Evolutionary conservation across 2,888 invertebrate genomes (phyloP), one percentile per base, ranked within the genome.

Genomic region (Perdita meconis): DNA sequence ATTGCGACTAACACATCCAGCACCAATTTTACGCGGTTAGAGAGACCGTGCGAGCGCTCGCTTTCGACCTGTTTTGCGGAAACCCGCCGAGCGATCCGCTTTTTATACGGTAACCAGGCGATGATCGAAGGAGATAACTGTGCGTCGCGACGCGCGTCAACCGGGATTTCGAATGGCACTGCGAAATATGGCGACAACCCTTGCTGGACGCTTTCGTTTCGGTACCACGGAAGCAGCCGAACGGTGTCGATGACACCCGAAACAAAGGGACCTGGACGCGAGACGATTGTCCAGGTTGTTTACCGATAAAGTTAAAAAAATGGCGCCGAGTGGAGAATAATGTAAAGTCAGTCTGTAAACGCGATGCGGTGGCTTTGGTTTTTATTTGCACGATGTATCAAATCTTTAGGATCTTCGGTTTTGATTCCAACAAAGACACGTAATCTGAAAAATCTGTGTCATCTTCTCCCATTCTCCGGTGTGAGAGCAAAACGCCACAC

Each of bases 1-100:
- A 66, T 55, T 64, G 57, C 5, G 61, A 57, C 42, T 50, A n/a
- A 5, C 16, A n/a, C 26, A n/a, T 24, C 6, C 2, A 13, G 24
- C 24, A 50, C 6, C 30, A 53, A 42, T 53, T 53, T 53, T 24
- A 13, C 24, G 12, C 5, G 12, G 26, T 5, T 42, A 26, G 22
- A 34, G 12, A 19, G 6, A 2, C 6, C 6, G 30, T 6, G 30
- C 30, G 13, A 3, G 13, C 0, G 5, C 24, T 5, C 4, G 30
- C 34, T 30, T 34, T 13, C 34, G 34, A 34, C 16, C 34, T n/a
- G 34, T 30, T 26, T 30, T 53, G n/a, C 30, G n/a, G 19, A 19
- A 47, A 16, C 44, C 2, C 2, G 2, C 10, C 19, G 19, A 44
- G 16, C 0, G 44, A 2, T 2, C 16, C 6, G 30, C 3, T 30